These are phyloP conservation scores for Malurus elegans DNA, from an alignment of 2,113 vertebrate species.

Conservation along the genomic window DNA sequence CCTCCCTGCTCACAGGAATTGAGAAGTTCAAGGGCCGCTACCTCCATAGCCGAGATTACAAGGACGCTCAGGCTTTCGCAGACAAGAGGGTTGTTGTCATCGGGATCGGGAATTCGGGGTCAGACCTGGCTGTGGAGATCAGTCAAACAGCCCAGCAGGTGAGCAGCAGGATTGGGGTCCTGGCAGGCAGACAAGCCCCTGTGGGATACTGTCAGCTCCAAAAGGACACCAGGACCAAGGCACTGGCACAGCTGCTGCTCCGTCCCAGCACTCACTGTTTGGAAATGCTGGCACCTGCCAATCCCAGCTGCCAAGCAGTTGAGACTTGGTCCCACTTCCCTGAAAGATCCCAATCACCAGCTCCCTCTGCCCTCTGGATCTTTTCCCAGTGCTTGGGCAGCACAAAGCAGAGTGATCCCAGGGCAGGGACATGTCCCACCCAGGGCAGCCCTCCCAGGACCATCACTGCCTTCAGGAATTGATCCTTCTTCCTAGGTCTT, in stretches of 20 bases:
- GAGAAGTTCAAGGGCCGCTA: constrained; percentile 82
- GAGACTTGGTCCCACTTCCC: accelerated
- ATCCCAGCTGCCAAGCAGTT: not conserved
- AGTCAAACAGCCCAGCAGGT: constrained; percentile 87
- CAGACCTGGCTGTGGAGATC: constrained; percentile 88
- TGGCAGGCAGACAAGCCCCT: accelerated
- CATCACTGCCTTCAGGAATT: not conserved
- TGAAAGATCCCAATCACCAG: not conserved
- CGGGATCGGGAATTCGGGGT: constrained; percentile 89
- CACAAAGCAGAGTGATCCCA: not conserved
- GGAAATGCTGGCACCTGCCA: not conserved
- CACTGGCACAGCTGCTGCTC: accelerated
- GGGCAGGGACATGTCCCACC: accelerated
- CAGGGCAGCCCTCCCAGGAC: not conserved
- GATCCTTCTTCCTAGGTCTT: constrained; percentile 79
- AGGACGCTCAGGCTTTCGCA: constrained; percentile 68
- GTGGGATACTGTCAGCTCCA: not conserved
- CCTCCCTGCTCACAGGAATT: constrained; percentile 72
- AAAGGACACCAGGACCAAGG: not conserved
- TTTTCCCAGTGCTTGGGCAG: not conserved
- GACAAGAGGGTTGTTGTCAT: constrained; percentile 86
- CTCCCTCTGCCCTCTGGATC: not conserved
- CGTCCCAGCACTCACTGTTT: accelerated
- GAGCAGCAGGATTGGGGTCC: not conserved
- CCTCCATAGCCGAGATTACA: constrained; percentile 89